A percentile compares a stretch with the other conserved stretches of the same genome.
These are phyloP conservation scores for Stenopsyche tienmushanensis DNA, from an alignment of 1,140 invertebrate genomes.

Conservation along the genomic window DNA sequence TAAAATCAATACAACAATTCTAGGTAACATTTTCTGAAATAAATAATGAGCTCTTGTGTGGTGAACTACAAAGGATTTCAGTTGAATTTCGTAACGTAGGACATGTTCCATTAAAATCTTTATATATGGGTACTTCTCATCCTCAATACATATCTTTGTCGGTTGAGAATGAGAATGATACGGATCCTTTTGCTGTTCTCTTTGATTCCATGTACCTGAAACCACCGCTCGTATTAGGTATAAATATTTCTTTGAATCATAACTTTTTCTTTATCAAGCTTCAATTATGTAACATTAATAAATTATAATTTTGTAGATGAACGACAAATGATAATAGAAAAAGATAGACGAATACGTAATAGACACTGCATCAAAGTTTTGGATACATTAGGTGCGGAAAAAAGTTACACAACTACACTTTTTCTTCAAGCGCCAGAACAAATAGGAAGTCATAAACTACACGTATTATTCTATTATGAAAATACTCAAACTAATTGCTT, in stretches of 20 bases:
- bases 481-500: constrained; percentile 51
- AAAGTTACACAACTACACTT: constrained; percentile 55
- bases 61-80: constrained; percentile 68
- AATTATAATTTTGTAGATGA: constrained; percentile 31
- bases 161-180: constrained; percentile 28
- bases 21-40: constrained; percentile 67
- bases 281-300: too few species aligned
- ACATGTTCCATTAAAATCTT: constrained; percentile 62
- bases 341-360: constrained; percentile 48
- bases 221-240: constrained; percentile 41
- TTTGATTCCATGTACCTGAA: constrained; percentile 45
- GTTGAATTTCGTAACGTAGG: constrained; percentile 72
- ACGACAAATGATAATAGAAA: constrained; percentile 43
- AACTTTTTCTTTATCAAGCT: constrained; percentile 32
- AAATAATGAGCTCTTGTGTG: constrained; percentile 67
- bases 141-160: constrained; percentile 66
- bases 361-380: constrained; percentile 45
- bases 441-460: constrained; percentile 61
- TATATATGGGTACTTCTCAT: constrained; percentile 67
- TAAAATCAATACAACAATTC: background rate
- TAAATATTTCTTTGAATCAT: background rate
- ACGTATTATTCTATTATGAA: constrained; percentile 73
- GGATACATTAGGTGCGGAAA: constrained; percentile 55
- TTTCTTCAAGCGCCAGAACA: constrained; percentile 65
- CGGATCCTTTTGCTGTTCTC: constrained; percentile 47